A percentile compares a stretch with the other conserved stretches of the same genome.
These are phyloP conservation scores for Bembecia ichneumoniformis DNA, from an alignment of 2,888 invertebrate genomes.

Conservation along the genomic window DNA sequence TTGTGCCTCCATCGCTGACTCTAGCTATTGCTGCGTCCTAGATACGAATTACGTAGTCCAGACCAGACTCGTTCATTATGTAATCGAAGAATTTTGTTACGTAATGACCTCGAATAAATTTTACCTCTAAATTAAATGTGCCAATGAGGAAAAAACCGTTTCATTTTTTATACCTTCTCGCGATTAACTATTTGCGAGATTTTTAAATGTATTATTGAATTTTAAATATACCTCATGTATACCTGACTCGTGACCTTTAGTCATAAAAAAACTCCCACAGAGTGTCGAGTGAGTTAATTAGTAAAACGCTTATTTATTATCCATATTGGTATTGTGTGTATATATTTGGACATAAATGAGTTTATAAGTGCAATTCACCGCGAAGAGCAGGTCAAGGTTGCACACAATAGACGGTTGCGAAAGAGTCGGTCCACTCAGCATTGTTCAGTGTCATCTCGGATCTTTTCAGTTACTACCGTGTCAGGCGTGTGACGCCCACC, in stretches of 20 bases:
- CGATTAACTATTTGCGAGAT: too few relatives aligned
- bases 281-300: too few relatives aligned
- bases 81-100: not conserved
- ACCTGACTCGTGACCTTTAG: too few relatives aligned
- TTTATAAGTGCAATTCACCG: constrained; percentile 38
- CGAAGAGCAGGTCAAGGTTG: constrained; percentile 62
- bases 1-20: not conserved
- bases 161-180: too few relatives aligned
- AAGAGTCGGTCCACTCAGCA: constrained; percentile 22
- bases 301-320: too few relatives aligned
- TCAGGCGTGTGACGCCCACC: not conserved
- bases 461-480: constrained; percentile 17
- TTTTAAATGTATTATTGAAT: too few relatives aligned
- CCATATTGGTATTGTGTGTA: not conserved
- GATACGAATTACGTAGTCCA: not conserved
- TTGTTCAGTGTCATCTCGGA: constrained; percentile 24
- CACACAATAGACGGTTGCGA: constrained; percentile 46
- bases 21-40: not conserved
- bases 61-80: not conserved
- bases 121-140: not conserved
- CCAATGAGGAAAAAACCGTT: not conserved
- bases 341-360: not conserved
- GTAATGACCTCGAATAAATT: not conserved
- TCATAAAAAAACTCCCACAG: too few relatives aligned
- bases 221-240: too few relatives aligned